Conservation (phyloP, 1,140 invertebrate species). For the Drosophila baimaii region DNA sequence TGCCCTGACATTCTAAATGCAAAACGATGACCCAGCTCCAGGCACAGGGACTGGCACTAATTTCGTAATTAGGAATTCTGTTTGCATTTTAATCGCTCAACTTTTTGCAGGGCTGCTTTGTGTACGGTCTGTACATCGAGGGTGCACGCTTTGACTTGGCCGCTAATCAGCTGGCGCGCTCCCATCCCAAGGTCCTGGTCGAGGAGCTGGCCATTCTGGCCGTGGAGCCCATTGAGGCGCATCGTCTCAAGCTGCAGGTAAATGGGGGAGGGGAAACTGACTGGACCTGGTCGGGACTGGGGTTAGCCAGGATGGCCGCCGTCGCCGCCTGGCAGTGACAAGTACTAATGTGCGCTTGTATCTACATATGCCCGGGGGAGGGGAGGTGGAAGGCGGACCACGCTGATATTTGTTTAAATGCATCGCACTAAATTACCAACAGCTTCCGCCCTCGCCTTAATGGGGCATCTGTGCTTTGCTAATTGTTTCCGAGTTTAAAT, state of each 20-base stretch:
- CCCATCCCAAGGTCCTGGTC: constrained; percentile 93
- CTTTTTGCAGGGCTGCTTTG: constrained; percentile 89
- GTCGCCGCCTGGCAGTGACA: constrained; percentile 70
- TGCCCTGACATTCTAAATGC: constrained; percentile 58
- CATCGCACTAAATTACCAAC: constrained; percentile 69
- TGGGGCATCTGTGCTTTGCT: constrained; percentile 70
- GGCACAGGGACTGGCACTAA: constrained; percentile 66
- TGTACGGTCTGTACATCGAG: constrained; percentile 95
- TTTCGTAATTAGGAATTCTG: constrained; percentile 84
- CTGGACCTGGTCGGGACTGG: not conserved
- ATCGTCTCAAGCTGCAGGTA: constrained; percentile 93
- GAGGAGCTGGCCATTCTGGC: constrained; percentile 93
- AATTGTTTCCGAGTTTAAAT: constrained; percentile 81
- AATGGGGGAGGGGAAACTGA: too few species aligned
- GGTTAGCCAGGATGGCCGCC: constrained; percentile 2
- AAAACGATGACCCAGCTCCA: constrained; percentile 68
- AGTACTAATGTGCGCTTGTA: constrained; percentile 79
- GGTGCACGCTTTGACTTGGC: constrained; percentile 93
- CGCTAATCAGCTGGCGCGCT: constrained; percentile 89
- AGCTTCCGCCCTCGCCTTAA: constrained; percentile 51
- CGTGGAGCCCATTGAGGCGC: constrained; percentile 93
- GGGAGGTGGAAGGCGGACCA: constrained; percentile 16
- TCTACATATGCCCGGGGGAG: constrained; percentile 47
- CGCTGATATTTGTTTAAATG: constrained; percentile 80
- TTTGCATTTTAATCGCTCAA: constrained; percentile 83